A percentile compares a stretch with the other conserved stretches of the same genome.
Evolutionary conservation across 2,113 vertebrate genomes (phyloP).

Genomic region (Maccullochella peelii): DNA sequence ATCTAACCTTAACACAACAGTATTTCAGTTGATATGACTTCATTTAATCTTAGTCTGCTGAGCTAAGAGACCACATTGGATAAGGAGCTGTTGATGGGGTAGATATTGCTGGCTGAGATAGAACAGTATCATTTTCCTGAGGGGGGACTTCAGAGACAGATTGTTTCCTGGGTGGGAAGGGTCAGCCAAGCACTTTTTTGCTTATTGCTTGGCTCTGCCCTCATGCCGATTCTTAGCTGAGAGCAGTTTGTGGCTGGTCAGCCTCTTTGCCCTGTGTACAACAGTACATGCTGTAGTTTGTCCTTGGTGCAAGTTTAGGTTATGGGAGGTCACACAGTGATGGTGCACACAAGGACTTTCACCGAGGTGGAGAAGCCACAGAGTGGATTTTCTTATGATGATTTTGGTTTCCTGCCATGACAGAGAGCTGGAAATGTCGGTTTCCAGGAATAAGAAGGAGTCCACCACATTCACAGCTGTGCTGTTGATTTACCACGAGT

Average conservation of each 20-base stretch:
- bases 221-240: constrained; percentile 3
- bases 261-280: constrained; percentile 13
- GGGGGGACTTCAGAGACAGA: constrained; percentile 36
- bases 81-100: constrained; percentile 29
- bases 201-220: constrained; percentile 39
- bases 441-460: neutral
- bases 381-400: too few relatives aligned
- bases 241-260: neutral
- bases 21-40: neutral
- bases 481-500: constrained; percentile 13
- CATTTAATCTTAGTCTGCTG: constrained; percentile 13
- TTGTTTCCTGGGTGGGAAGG: constrained; percentile 32
- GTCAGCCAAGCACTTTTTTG: constrained; percentile 27
- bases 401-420: neutral
- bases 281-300: neutral
- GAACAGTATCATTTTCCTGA: constrained; percentile 34
- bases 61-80: neutral
- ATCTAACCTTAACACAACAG: constrained; percentile 3
- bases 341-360: neutral
- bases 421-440: neutral
- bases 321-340: neutral
- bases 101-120: constrained; percentile 27
- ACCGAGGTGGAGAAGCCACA: neutral
- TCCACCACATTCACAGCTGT: constrained; percentile 5
- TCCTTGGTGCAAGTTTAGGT: neutral